Evolutionary conservation across 2,797 vertebrate genomes (phyloP).

Genomic region (Girardinus metallicus): DNA sequence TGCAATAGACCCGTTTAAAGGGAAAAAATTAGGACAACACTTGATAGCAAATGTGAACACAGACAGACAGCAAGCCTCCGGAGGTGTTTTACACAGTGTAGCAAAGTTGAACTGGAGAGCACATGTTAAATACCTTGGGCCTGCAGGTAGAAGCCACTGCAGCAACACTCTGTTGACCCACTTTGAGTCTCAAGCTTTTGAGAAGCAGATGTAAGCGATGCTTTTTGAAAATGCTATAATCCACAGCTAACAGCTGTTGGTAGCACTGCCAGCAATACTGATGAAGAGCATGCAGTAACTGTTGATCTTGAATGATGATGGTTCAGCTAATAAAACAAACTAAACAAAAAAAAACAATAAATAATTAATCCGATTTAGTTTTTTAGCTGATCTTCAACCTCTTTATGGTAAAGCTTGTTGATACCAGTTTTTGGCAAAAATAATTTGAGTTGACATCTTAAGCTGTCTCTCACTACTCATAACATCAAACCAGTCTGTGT

Average conservation of each 20-base stretch:
- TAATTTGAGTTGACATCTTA: neutral
- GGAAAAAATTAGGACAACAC: conserved; percentile 67
- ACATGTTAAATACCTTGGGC: conserved; percentile 58
- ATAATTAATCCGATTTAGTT: conserved; percentile 9
- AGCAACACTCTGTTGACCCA: conserved; percentile 66
- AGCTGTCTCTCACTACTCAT: neutral
- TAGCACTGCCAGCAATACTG: conserved; percentile 34
- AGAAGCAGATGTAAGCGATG: conserved; percentile 47
- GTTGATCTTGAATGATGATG: conserved; percentile 45
- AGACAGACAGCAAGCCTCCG: conserved; percentile 36
- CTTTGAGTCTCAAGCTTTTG: conserved; percentile 50
- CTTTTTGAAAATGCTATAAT: conserved; percentile 48
- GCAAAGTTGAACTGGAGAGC: conserved; percentile 73
- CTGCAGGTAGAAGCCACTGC: conserved; percentile 58
- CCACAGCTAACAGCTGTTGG: conserved; percentile 42
- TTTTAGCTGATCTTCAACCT: neutral
- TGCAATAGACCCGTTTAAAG: conserved; percentile 65
- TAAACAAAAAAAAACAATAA: conserved; percentile 48
- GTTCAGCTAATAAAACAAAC: conserved; percentile 18
- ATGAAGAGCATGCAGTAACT: conserved; percentile 48
- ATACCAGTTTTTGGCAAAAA: neutral
- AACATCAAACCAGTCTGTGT: neutral
- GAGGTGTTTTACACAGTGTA: conserved; percentile 49
- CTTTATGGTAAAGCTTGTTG: neutral
- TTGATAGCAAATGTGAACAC: conserved; percentile 21